Percentiles rank a stretch among this genome's conserved stretches.
These are phyloP conservation scores for Pammene fasciana DNA, from an alignment of 2,888 invertebrate genomes.

Conservation along the genomic window DNA sequence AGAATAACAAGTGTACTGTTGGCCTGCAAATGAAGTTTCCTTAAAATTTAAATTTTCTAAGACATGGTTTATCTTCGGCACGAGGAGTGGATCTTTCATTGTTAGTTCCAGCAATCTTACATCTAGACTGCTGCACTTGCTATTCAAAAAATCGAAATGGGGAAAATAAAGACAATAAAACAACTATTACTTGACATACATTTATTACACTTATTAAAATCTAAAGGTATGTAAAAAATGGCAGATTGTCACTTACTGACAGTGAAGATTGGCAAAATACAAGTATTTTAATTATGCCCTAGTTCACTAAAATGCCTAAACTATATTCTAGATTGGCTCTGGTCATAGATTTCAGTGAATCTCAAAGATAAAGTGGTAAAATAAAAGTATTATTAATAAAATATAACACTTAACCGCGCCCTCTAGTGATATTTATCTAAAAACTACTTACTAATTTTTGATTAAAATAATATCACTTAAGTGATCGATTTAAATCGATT, in stretches of 20 bases:
- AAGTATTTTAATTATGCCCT: conserved; percentile 69
- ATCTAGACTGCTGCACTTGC: too few species aligned
- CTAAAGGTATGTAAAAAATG: conserved; percentile 82
- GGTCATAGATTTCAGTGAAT: conserved; percentile 61
- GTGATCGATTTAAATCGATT: too few species aligned
- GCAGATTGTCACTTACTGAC: conserved; percentile 79
- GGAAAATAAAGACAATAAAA: conserved; percentile 48
- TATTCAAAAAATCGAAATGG: not conserved
- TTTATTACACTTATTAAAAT: conserved; percentile 80
- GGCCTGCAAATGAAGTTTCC: too few species aligned
- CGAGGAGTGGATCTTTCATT: too few species aligned
- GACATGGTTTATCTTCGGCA: too few species aligned
- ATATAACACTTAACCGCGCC: not conserved
- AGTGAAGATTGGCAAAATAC: conserved; percentile 81
- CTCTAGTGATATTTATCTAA: too few species aligned
- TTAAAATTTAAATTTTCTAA: too few species aligned
- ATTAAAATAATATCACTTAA: too few species aligned
- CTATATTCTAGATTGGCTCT: conserved; percentile 53
- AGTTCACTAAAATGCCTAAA: conserved; percentile 69
- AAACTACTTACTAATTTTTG: too few species aligned
- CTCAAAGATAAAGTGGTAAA: conserved; percentile 18
- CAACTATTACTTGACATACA: conserved; percentile 65
- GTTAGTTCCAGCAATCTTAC: too few species aligned
- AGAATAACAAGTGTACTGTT: too few species aligned
- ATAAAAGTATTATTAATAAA: not conserved